Base-by-base conservation (phyloP, 2,888 invertebrate genomes). In the Eumerus sabulonum region DNA sequence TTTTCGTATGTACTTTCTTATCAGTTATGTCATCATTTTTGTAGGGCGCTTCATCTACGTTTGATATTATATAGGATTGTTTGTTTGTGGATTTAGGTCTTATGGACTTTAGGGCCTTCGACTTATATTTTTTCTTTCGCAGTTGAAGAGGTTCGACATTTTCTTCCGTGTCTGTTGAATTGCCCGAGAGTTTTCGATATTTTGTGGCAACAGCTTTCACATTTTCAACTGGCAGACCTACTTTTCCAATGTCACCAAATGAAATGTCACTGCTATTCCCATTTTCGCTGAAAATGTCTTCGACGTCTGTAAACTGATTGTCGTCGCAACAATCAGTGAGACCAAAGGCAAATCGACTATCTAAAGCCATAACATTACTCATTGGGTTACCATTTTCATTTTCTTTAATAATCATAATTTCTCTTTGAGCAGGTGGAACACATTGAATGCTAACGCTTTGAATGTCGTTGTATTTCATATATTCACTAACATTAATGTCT, bases 361-460 rank as follows among this genome's bases (percentile, higher is more conserved):
- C 88, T 82, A 90, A 85, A 35, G 90, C 90, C 83, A 89, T 87
- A 1, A 90, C 89, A 76, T 88, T 89, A 1, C 90, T 89, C 16
- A 88, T 87, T 9, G 89, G 90, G 14, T 87, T 87, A 1, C 90
- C 90, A 70, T 83, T 84, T 60, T 86, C 85, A 83, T 89, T 86
- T 83, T 89, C 89, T 71, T 87, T 88, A 2, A 89, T 83, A n/a
- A 89, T 83, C 35, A 90, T 84, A 44, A 91, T 84, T 84, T 90
- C 90, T 60, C 91, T 87, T 50, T 88, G 88, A 11, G 90, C 86
- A 18, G 86, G 84, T 9, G 91, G 91, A 50, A 91, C 68, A 1
- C 40, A 4, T 17, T 64, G 17, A 13, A 1, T 67, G 48, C 73
- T 74, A 4, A 87, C 79, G 27, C 85, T 85, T 4, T 63, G 67